Evolutionary conservation across 2,797 vertebrate species (phyloP).

Genomic region (Ambastaia sidthimunki): DNA sequence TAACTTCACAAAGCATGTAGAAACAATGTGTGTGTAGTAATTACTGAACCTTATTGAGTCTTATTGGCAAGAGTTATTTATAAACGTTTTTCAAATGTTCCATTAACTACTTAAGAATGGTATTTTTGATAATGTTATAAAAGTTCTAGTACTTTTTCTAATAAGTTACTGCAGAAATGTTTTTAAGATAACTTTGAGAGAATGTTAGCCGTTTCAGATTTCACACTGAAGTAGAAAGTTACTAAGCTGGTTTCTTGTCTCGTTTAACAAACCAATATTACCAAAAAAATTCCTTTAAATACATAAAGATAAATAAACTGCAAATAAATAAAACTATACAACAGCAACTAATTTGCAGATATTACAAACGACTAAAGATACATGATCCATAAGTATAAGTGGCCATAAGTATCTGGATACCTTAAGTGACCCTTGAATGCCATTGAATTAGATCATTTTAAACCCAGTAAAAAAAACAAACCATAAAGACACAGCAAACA

Average conservation of each 20-base stretch:
- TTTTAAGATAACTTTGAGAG: no score
- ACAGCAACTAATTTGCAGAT: background rate
- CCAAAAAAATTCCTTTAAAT: background rate
- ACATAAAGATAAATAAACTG: background rate
- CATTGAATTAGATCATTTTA: background rate
- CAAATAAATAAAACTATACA: background rate
- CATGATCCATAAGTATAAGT: no score
- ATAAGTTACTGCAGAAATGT: no score
- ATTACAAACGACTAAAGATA: background rate
- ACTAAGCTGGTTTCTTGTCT: background rate
- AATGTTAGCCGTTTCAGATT: background rate
- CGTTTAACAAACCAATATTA: background rate
- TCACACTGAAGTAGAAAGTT: background rate
- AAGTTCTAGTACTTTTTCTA: no score
- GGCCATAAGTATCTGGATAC: no score
- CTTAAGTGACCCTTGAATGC: background rate
- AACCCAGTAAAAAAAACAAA: no score
- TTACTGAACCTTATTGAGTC: background rate
- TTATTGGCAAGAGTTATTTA: no score
- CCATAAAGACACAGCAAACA: background rate
- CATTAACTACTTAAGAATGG: background rate
- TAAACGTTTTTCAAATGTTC: background rate
- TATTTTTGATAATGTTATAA: background rate
- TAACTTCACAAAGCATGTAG: background rate
- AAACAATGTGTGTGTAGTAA: constrained; percentile 13